A percentile compares a stretch with the other conserved stretches of the same genome.
These are phyloP conservation scores for Coluber constrictor DNA, from an alignment of 2,797 vertebrate species.

Conservation along the genomic window DNA sequence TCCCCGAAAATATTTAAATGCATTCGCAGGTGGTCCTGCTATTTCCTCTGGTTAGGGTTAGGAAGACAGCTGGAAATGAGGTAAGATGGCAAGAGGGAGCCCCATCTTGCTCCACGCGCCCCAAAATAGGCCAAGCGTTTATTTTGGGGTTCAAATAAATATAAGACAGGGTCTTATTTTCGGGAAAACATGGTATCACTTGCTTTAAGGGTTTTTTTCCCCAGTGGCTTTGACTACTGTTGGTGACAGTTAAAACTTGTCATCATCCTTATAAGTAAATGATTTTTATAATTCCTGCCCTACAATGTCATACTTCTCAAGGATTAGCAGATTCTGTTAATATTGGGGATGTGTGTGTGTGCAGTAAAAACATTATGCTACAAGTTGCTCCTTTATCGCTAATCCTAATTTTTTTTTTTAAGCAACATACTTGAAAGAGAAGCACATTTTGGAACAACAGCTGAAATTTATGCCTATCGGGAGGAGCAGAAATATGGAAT, in stretches of 20 bases:
- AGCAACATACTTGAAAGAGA: slow-evolving; percentile 71
- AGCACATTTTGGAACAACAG: slow-evolving; percentile 92
- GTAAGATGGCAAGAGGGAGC: too few species aligned
- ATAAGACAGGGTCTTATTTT: too few species aligned
- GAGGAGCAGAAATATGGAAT: slow-evolving; percentile 96
- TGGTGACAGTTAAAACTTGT: neutral
- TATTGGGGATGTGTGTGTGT: neutral
- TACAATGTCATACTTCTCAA: neutral
- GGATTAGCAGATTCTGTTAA: neutral
- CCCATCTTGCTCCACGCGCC: too few species aligned
- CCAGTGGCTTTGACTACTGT: neutral
- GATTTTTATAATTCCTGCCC: neutral
- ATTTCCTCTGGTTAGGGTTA: too few species aligned
- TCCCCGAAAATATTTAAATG: too few species aligned
- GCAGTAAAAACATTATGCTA: neutral
- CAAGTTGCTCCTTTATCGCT: neutral
- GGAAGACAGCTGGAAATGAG: too few species aligned
- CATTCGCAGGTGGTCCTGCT: too few species aligned
- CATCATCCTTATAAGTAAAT: neutral
- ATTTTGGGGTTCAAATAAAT: too few species aligned
- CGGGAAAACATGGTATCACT: neutral
- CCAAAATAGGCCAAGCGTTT: too few species aligned
- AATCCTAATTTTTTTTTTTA: neutral
- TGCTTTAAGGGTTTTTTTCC: neutral
- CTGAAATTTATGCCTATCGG: slow-evolving; percentile 95